These are phyloP conservation scores for Falco biarmicus DNA, from an alignment of 2,797 vertebrate genomes.

Conservation along the genomic window DNA sequence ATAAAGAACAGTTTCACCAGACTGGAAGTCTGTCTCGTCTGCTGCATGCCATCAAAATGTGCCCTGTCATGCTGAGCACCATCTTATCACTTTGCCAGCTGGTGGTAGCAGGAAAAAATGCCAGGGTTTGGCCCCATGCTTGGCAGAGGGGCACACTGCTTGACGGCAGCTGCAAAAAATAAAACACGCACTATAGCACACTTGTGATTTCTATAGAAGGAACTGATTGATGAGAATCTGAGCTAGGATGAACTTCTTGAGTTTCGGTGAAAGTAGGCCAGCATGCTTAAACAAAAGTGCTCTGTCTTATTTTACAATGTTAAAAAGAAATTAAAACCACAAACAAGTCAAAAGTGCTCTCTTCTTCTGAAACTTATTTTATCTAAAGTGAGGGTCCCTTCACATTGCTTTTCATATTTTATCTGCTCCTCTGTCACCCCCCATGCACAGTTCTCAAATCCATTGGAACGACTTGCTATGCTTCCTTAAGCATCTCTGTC, in stretches of 20 bases:
- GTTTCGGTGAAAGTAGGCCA: background rate
- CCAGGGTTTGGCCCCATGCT: background rate
- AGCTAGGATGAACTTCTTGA: background rate
- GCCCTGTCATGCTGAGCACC: background rate
- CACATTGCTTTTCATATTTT: background rate
- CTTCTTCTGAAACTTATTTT: background rate
- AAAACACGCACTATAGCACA: background rate
- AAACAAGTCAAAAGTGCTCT: background rate
- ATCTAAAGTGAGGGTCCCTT: background rate
- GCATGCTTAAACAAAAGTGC: background rate
- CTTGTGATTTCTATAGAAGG: background rate
- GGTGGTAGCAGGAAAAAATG: background rate
- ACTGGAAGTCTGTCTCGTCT: background rate
- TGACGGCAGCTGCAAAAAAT: background rate
- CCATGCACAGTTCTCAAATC: background rate
- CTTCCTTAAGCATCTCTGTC: background rate
- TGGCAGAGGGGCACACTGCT: accelerated
- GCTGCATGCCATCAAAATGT: background rate
- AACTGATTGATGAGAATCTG: background rate
- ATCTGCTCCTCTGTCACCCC: background rate
- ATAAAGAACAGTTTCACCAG: background rate
- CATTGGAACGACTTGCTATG: accelerated
- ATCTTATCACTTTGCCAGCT: background rate
- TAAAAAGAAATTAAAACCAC: background rate
- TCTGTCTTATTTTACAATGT: background rate